phyloP scores from a whole-genome alignment of 2,888 invertebrate species.

The Drosophila mayaguana region DNA sequence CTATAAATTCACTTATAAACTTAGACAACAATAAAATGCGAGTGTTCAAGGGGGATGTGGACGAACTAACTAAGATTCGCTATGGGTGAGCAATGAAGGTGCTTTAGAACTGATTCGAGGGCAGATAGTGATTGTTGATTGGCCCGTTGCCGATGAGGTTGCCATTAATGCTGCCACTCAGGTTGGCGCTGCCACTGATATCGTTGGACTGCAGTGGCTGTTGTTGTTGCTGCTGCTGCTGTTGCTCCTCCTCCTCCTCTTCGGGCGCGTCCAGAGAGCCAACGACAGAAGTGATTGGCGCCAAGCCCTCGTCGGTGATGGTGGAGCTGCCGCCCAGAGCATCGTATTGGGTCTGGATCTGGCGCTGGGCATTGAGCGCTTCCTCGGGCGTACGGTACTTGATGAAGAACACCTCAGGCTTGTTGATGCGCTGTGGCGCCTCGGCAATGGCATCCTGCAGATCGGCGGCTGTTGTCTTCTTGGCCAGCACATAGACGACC shows the following conservation, averaged over 20 bases:
- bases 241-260: constrained; percentile 74
- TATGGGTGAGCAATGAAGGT: constrained; percentile 75
- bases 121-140: constrained; percentile 71
- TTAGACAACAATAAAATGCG: constrained; percentile 44
- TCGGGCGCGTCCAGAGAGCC: constrained; percentile 81
- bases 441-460: constrained; percentile 82
- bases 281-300: constrained; percentile 83
- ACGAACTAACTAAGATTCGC: constrained; percentile 80
- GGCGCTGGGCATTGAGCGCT: constrained; percentile 83
- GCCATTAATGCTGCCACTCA: not conserved
- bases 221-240: constrained; percentile 50
- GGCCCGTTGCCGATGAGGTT: constrained; percentile 28
- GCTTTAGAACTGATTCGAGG: constrained; percentile 72
- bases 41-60: constrained; percentile 22
- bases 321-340: constrained; percentile 82
- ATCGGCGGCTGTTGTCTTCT: constrained; percentile 83
- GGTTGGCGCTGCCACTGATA: constrained; percentile 10
- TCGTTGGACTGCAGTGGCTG: constrained; percentile 34
- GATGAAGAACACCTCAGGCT: constrained; percentile 85
- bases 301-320: constrained; percentile 83
- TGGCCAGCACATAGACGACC: constrained; percentile 84
- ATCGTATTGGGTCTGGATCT: constrained; percentile 84
- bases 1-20: constrained; percentile 57
- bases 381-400: constrained; percentile 85
- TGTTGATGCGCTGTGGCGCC: constrained; percentile 81